These are phyloP conservation scores for Alviniconcha strummeri DNA, from an alignment of 2,888 invertebrate genomes.

Conservation along the genomic window DNA sequence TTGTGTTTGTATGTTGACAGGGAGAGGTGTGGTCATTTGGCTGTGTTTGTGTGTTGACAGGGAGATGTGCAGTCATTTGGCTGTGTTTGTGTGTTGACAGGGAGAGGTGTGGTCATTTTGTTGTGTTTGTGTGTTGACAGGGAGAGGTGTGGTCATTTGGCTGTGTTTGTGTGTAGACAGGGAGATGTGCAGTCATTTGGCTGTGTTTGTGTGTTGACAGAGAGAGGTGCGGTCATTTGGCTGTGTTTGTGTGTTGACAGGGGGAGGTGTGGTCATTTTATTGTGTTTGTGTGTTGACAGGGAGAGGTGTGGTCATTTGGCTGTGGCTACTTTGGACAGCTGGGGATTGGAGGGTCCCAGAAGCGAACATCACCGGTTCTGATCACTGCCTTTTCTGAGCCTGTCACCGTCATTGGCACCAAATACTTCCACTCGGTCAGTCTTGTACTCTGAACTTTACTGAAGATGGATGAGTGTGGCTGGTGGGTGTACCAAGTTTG, in stretches of 20 bases:
- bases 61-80: no score
- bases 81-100: no score
- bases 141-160: conserved; percentile 86
- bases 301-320: conserved; percentile 86
- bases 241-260: no score
- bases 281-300: conserved; percentile 42
- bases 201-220: no score
- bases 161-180: conserved; percentile 72
- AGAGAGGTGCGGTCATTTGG: no score
- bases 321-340: conserved; percentile 86
- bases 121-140: conserved; percentile 42
- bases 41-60: no score
- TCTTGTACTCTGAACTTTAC: conserved; percentile 36
- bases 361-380: conserved; percentile 57
- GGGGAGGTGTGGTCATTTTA: no score
- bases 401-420: conserved; percentile 77
- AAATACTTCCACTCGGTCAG: conserved; percentile 87
- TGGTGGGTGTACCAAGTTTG: no score
- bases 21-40: no score
- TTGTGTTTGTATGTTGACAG: background rate
- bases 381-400: conserved; percentile 51
- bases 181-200: no score
- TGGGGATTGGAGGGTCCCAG: conserved; percentile 78
- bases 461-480: background rate
- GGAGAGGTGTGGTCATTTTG: no score